A percentile compares a stretch with the other conserved stretches of the same genome.
Evolutionary conservation across 2,113 vertebrate genomes (phyloP).

Genomic region (Eira barbara): DNA sequence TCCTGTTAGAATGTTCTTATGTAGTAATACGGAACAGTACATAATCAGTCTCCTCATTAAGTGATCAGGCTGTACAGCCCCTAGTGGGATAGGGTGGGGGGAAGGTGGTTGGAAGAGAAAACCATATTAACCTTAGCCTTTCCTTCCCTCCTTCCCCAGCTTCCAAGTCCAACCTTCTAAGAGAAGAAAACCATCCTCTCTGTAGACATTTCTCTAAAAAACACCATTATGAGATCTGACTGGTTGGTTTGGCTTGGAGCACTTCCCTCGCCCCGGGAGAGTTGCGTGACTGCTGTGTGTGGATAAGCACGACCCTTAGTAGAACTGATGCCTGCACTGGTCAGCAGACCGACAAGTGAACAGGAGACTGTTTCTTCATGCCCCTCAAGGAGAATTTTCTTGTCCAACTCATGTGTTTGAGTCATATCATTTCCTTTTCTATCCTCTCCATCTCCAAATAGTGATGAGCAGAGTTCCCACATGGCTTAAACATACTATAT

Average conservation of each 20-base stretch:
- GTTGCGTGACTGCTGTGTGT: fast-evolving
- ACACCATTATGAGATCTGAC: background rate
- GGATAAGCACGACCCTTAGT: fast-evolving
- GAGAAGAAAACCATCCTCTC: background rate
- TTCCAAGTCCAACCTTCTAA: background rate
- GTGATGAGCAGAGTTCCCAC: background rate
- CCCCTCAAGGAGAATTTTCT: background rate
- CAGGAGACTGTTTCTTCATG: background rate
- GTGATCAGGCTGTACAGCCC: too few relatives aligned
- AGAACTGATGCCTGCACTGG: background rate
- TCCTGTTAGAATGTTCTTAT: background rate
- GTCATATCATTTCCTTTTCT: background rate
- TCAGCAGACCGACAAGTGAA: background rate
- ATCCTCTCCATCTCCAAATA: background rate
- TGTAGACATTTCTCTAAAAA: background rate
- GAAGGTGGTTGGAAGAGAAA: background rate
- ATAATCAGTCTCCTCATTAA: background rate
- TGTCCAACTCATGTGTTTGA: background rate
- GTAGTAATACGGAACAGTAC: background rate
- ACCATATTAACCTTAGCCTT: background rate
- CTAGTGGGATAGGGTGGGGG: background rate
- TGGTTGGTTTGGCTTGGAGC: background rate
- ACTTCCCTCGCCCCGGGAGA: background rate
- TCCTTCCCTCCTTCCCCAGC: background rate
- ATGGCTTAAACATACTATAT: background rate